Conservation (phyloP, 2,113 vertebrate species). For the Chrysochloris asiatica region DNA sequence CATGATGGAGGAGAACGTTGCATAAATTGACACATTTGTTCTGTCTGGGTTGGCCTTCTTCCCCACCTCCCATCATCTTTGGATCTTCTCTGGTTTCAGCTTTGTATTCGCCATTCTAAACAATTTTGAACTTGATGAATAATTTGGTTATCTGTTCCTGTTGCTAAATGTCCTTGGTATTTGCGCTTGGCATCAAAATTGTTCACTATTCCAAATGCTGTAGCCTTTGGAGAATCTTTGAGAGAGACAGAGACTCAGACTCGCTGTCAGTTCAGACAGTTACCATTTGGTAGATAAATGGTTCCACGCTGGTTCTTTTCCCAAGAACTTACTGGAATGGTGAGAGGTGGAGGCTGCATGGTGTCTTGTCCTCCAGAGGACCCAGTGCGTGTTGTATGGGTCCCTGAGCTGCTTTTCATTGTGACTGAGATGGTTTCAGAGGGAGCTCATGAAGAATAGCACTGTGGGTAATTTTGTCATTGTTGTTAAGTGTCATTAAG, state of each 20-base stretch:
- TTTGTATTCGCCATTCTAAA: constrained; percentile 57
- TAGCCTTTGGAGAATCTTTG: not conserved
- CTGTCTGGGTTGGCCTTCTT: not conserved
- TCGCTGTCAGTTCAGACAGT: constrained; percentile 30
- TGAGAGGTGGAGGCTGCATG: not conserved
- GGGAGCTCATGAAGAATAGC: not conserved
- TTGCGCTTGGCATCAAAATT: constrained; percentile 55
- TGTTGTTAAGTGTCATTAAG: no score
- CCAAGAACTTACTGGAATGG: constrained; percentile 40
- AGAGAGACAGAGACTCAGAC: not conserved
- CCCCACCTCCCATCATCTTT: not conserved
- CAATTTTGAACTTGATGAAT: constrained; percentile 65
- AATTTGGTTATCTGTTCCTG: constrained; percentile 59
- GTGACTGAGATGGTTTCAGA: not conserved
- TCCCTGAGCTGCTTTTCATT: not conserved
- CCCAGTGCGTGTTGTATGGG: not conserved
- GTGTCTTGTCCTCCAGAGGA: not conserved
- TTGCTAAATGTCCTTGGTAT: constrained; percentile 64
- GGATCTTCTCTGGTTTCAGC: constrained; percentile 13
- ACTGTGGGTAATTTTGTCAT: not conserved
- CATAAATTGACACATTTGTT: not conserved
- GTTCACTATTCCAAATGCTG: constrained; percentile 60
- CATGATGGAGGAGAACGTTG: not conserved
- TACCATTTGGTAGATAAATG: constrained; percentile 48
- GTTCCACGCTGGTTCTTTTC: constrained; percentile 35